Percentiles rank a stretch among this genome's conserved stretches.
Evolutionary conservation across 2,113 vertebrate species (phyloP).

Genomic region (Phasianus colchicus): DNA sequence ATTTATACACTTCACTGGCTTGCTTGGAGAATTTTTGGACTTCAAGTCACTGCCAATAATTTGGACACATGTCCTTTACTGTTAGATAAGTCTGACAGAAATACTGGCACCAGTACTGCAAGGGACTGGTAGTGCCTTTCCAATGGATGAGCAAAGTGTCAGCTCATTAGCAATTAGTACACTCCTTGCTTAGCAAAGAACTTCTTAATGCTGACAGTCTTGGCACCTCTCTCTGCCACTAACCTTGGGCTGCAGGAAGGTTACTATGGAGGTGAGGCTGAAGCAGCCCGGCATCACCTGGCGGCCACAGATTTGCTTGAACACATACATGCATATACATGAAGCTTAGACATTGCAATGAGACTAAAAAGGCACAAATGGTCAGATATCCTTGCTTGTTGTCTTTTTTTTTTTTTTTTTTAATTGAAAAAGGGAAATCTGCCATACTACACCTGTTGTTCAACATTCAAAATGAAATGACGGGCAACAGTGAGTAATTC

Average conservation of each 20-base stretch:
- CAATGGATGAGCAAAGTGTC: neutral
- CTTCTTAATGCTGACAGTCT: neutral
- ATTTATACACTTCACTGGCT: neutral
- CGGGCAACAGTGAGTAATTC: neutral
- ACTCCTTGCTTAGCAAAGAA: neutral
- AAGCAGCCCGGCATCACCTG: neutral
- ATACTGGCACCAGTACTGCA: neutral
- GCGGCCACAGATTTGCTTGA: neutral
- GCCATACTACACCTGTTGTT: neutral
- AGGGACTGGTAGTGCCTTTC: neutral
- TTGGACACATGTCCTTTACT: neutral
- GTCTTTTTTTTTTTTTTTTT: neutral
- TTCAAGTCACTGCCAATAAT: neutral
- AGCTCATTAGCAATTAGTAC: neutral
- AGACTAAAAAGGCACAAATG: neutral
- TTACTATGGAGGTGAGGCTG: neutral
- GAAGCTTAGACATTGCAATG: neutral
- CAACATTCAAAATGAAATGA: neutral
- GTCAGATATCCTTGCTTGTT: neutral
- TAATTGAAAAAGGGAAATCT: neutral
- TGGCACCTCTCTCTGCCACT: neutral
- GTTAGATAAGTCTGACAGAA: neutral
- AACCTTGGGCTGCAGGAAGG: neutral
- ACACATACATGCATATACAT: too few relatives aligned
- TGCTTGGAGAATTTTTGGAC: neutral